Evolutionary conservation across 2,888 invertebrate genomes (phyloP).

Genomic region (Coremacera marginata): DNA sequence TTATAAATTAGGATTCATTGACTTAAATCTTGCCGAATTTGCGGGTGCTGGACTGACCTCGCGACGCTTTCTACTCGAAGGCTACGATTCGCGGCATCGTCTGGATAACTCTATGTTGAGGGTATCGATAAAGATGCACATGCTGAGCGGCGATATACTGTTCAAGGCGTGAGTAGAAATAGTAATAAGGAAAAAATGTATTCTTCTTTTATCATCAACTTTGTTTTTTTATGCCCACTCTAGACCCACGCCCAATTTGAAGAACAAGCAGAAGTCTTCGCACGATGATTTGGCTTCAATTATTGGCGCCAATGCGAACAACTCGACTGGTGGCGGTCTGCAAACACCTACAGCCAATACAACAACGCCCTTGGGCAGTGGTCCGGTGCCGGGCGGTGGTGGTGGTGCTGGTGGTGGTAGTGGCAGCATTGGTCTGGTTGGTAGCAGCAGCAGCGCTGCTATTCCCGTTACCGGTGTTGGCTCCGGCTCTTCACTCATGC

Average conservation of each 20-base stretch:
- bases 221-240: not conserved
- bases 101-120: conserved; percentile 97
- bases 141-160: conserved; percentile 95
- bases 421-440: conserved; percentile 34
- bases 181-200: too few species aligned
- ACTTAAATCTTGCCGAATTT: conserved; percentile 96
- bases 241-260: conserved; percentile 76
- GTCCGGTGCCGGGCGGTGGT: conserved; percentile 50
- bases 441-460: conserved; percentile 45
- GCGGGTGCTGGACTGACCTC: conserved; percentile 92
- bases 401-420: conserved; percentile 38
- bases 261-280: conserved; percentile 72
- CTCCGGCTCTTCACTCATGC: conserved; percentile 52
- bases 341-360: conserved; percentile 64
- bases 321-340: conserved; percentile 57
- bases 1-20: conserved; percentile 97
- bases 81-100: conserved; percentile 91
- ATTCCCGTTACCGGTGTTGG: conserved; percentile 55
- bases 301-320: conserved; percentile 27
- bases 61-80: conserved; percentile 92
- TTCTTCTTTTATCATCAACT: too few species aligned
- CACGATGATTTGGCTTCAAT: conserved; percentile 66
- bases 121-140: conserved; percentile 91
- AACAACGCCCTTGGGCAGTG: conserved; percentile 55
- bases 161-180: conserved; percentile 92